phyloP scores from a whole-genome alignment of 2,113 vertebrate genomes.

The Platichthys flesus region DNA sequence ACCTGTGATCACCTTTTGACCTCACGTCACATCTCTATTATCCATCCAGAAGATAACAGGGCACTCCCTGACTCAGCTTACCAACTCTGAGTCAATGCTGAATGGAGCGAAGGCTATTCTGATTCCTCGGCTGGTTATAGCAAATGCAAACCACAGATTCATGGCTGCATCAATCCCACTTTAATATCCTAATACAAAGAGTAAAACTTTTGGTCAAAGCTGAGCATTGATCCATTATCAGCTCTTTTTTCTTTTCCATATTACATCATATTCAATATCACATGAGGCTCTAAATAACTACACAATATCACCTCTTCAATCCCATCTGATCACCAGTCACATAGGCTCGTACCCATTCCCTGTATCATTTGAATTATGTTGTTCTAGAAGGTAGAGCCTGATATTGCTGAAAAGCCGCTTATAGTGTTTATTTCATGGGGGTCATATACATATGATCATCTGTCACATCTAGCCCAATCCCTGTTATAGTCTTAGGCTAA shows the following conservation, averaged over 20 bases:
- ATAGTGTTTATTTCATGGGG: too few species aligned
- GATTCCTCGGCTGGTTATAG: neutral
- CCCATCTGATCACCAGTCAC: neutral
- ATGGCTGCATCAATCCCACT: neutral
- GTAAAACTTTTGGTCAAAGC: too few species aligned
- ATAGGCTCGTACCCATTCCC: neutral
- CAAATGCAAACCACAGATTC: neutral
- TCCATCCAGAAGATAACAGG: neutral
- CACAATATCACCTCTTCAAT: neutral
- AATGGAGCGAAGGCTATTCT: neutral
- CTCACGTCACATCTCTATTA: constrained; percentile 23
- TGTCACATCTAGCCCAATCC: too few species aligned
- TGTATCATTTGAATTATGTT: neutral
- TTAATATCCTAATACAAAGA: too few species aligned
- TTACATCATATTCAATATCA: neutral
- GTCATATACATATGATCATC: too few species aligned
- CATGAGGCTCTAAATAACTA: neutral
- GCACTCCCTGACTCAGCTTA: constrained; percentile 4
- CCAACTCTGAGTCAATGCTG: neutral
- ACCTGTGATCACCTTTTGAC: neutral
- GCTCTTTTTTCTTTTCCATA: neutral
- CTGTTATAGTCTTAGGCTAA: too few species aligned
- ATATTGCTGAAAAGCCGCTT: too few species aligned
- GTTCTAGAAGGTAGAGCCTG: neutral
- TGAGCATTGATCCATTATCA: neutral